These are phyloP conservation scores for Holocentrus rufus DNA, from an alignment of 2,797 vertebrate genomes.

Conservation along the genomic window DNA sequence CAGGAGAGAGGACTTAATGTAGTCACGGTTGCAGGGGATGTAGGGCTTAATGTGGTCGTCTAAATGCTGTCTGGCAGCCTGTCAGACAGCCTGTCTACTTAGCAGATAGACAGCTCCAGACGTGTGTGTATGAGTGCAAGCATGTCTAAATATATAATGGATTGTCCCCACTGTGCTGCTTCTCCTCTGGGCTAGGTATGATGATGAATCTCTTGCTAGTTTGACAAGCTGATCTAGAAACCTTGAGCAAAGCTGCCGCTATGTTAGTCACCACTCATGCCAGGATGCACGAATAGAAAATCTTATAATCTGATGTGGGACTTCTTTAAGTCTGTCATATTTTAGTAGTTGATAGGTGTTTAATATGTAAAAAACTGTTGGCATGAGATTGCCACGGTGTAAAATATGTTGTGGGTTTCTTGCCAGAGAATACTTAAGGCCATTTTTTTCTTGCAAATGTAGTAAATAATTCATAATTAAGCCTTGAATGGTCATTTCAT, in stretches of 20 bases:
- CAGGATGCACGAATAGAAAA: neutral
- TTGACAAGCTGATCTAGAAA: neutral
- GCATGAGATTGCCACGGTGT: neutral
- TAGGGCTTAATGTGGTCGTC: slow-evolving; percentile 2
- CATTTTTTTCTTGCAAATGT: neutral
- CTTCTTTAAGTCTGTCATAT: neutral
- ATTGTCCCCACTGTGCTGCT: slow-evolving; percentile 1
- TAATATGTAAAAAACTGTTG: too few species aligned
- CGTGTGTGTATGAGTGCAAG: neutral
- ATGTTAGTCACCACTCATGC: neutral
- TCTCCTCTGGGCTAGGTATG: neutral
- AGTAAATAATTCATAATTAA: neutral
- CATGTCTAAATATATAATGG: neutral
- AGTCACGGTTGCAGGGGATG: neutral
- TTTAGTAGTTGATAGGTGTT: neutral
- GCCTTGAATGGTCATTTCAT: neutral
- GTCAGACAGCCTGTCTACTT: slow-evolving; percentile 16
- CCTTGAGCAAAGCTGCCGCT: neutral
- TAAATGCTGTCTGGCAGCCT: slow-evolving; percentile 21
- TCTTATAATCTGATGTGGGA: neutral
- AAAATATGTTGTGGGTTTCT: neutral
- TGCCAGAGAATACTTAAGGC: neutral
- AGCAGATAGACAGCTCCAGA: slow-evolving; percentile 11
- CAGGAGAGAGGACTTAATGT: slow-evolving; percentile 11
- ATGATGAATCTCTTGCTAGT: neutral